Base-by-base conservation (phyloP, 2,113 vertebrate species). In the Megaleporinus macrocephalus region DNA sequence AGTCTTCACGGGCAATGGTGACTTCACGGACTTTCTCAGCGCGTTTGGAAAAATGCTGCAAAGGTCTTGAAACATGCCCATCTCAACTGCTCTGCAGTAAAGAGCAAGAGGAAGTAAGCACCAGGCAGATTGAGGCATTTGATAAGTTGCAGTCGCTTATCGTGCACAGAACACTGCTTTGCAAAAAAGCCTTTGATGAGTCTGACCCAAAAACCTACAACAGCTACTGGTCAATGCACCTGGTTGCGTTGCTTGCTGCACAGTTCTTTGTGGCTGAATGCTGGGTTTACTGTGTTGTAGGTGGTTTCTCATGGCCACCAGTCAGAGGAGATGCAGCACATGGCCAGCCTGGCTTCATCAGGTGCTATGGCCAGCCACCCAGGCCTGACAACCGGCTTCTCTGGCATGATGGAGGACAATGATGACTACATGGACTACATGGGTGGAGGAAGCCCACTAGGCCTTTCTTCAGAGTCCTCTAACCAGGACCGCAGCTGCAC, bases 401-500 rank as follows among this genome's bases (percentile, higher is more conserved):
- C 96, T 4, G 90, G 83, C 89, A 84, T 96, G 91, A 95, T 95
- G 81, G 95, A 96, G 0, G 98, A 99, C 74, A 96, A 95, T 0
- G 97, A 99, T 0, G 98, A 99, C 87, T 98, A 96, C 91, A 91
- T 98, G 93, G 98, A 99, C 81, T 99, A 96, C 87, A 94, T 96
- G 7, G 96, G 95, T 81, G 92, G 90, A 5, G 96, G 95, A 70
- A 98, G 98, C 89, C 98, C 98, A 0, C 92, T 97, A 4, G 97
- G 96, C 0, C 90, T 98, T 78, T 99, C 98, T 55, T 99, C 97
- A 0, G 98, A 98, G 91, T 99, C 98, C 1, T 99, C 98, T 85
- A 99, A 96, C 84, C 96, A 96, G 92, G 98, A 99, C 90, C 95
- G 97, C 49, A 99, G 98, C 92, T 97, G 97, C 93, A 96, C 96